Evolutionary conservation across 1,140 invertebrate species (phyloP).

Genomic region (Zaprionus ghesquierei): DNA sequence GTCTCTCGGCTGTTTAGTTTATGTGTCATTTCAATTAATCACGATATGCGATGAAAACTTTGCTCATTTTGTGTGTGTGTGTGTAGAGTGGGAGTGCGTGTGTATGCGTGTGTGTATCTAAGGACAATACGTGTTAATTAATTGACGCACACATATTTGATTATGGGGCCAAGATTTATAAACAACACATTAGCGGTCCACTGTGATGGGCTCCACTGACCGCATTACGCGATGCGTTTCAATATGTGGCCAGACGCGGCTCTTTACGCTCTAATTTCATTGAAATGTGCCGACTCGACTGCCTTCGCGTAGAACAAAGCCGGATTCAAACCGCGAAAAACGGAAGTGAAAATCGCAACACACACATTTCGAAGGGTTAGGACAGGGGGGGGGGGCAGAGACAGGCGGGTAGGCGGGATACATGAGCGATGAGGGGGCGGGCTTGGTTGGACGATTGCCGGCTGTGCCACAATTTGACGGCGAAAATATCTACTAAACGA

Average conservation of each 20-base stretch:
- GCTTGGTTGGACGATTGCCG: conserved; percentile 17
- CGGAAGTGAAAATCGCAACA: conserved; percentile 57
- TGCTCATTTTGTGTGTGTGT: conserved; percentile 28
- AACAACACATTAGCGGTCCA: conserved; percentile 45
- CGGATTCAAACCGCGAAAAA: conserved; percentile 34
- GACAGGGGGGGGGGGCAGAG: background rate
- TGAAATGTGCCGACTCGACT: conserved; percentile 33
- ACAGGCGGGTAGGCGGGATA: background rate
- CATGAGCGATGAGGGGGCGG: background rate
- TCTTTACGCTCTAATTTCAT: conserved; percentile 43
- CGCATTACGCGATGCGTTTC: conserved; percentile 33
- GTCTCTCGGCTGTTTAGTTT: conserved; percentile 32
- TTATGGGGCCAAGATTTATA: conserved; percentile 53
- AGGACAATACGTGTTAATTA: conserved; percentile 57
- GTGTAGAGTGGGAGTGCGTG: conserved; percentile 1
- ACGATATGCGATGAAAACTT: conserved; percentile 74
- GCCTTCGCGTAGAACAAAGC: conserved; percentile 23
- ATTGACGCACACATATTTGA: conserved; percentile 65
- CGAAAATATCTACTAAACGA: conserved; percentile 40
- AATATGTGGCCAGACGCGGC: conserved; percentile 39
- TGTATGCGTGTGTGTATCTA: background rate
- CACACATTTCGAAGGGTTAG: conserved; percentile 14
- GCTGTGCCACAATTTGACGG: conserved; percentile 60
- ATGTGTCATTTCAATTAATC: conserved; percentile 73
- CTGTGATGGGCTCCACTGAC: conserved; percentile 22